Base-by-base conservation (phyloP, 2,797 vertebrate species). In the Poeciliopsis paucimaculata region DNA sequence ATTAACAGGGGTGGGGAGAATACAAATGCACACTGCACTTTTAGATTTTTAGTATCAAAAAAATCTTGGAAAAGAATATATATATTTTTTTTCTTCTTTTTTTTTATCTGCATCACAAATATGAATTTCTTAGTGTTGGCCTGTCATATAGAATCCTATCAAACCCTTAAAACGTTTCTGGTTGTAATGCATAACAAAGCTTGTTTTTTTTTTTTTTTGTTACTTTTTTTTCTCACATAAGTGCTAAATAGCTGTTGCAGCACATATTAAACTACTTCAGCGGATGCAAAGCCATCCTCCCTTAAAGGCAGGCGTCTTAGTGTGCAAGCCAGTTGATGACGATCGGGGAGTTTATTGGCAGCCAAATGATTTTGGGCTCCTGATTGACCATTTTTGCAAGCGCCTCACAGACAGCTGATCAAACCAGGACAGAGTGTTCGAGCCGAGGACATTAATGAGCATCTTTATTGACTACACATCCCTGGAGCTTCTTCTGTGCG, bases 281-380 rank as follows among this genome's bases (percentile, higher is more conserved):
- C 84, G 77, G 89, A 93, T 82, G 72, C 45, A 62, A 20, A 76
- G 28, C 82, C 86, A 47, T 60, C 43, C 72, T 70, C 55, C 82
- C 82, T 82, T 13, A 8, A 86, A 86, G 84, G 82, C 82, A 88
- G 74, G 80, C 77, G 72, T 81, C 83, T 91, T 75, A 82, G 90
- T 87, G 87, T 85, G 84, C n/a, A 53, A 87, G 89, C 90, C 90
- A 92, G 90, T 82, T 88, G 91, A 86, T 88, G 91, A 86, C 87
- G 86, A 88, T 88, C 88, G 80, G 77, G 62, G 82, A 85, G 78
- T 62, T 77, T 92, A 91, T 91, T 89, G 90, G 89, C 91, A 93
- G 87, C 79, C 77, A 86, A 92, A 90, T 91, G 87, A 93, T 91
- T 92, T 88, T 66, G 81, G 77, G 64, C 66, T 87, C 79, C 82